Conservation (phyloP, 1,140 invertebrate genomes). For the Drosophila melanica region DNA sequence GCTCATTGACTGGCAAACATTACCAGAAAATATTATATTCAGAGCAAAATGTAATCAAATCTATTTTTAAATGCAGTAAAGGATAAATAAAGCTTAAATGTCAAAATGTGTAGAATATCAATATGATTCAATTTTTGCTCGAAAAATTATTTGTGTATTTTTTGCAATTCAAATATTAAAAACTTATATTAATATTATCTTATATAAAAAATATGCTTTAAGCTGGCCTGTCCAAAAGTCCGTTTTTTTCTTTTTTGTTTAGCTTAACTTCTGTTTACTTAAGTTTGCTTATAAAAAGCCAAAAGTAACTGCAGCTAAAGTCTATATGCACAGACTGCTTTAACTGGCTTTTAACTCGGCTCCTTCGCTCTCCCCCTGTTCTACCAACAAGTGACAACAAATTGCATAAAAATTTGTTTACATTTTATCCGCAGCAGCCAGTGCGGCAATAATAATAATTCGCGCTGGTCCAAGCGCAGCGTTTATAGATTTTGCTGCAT, state of each 20-base stretch:
- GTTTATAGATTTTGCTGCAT: constrained; percentile 65
- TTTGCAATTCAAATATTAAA: no score
- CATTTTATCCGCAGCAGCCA: constrained; percentile 33
- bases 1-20: background rate
- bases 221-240: background rate
- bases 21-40: background rate
- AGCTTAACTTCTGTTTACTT: background rate
- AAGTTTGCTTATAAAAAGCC: background rate
- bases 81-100: no score
- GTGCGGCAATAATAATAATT: constrained; percentile 13
- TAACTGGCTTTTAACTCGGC: constrained; percentile 8
- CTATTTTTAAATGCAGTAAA: background rate
- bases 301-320: constrained; percentile 9
- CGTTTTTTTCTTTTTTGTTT: no score
- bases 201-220: background rate
- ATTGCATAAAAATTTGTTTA: constrained; percentile 74
- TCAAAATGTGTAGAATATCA: no score
- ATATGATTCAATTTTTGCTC: no score
- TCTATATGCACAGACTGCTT: constrained; percentile 19
- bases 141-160: no score
- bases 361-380: background rate
- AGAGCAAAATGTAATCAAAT: constrained; percentile 1
- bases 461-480: constrained; percentile 14
- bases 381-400: constrained; percentile 58
- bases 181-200: no score